Base-by-base conservation (phyloP, 2,797 vertebrate species). In the Otus scops region DNA sequence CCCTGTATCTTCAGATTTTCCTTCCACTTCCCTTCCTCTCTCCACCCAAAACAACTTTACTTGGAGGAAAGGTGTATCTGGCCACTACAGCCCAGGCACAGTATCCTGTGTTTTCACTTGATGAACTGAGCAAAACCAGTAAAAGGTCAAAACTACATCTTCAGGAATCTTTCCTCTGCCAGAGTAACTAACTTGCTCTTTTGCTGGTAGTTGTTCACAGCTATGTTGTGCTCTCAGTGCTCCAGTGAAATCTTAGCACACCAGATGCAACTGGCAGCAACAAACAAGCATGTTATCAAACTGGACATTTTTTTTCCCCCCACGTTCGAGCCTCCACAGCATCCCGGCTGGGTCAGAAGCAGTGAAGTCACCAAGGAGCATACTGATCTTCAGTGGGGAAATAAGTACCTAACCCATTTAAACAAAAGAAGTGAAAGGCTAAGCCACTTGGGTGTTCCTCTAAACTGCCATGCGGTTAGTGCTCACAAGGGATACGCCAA, bases 401-500 rank as follows among this genome's bases (percentile, higher is more conserved):
- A 4, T 11, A 63, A 56, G 23, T 20, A 73, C 53, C 57, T 30
- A 24, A 22, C 34, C 53, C 41, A 48, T 30, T 47, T 10, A 71
- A 74, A 24, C 54, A 28, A n/a, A 9, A 38, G 20, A 75, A 48
- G 26, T 18, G 39, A 93, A 69, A 75, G 47, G 30, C 56, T 61
- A 19, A 89, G 38, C 50, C 50, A 75, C n/a, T 23, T 65, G 81
- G 86, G 90, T 75, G 71, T 80, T 93, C 84, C 75, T 80, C 63
- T 73, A 10, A 92, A 60, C 22, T 63, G 73, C 63, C 34, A 34
- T 36, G 70, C 3, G 43, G 70, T 80, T 84, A 39, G 20, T 8
- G 32, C 50, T 93, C 78, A 87, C n/a, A 71, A 77, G 75, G 90
- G 64, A 85, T 77, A 68, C 59, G 88, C 32, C 48, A 77, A 80